A percentile compares a stretch with the other conserved stretches of the same genome.
Evolutionary conservation across 2,888 invertebrate species (phyloP).

Genomic region (Spodoptera picta): DNA sequence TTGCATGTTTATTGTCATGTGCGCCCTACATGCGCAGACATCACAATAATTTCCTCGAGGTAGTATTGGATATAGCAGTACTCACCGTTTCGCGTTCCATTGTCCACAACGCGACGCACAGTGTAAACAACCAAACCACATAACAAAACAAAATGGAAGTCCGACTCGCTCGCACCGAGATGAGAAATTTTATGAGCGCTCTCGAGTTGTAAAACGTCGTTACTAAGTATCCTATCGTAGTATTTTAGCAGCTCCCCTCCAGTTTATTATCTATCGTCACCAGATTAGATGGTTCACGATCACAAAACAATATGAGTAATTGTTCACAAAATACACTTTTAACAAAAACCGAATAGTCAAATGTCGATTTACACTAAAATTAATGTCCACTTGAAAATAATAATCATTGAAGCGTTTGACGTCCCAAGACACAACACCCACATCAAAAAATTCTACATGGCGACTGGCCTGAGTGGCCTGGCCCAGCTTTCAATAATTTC

Average conservation of each 20-base stretch:
- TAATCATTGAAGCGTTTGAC: constrained; percentile 88
- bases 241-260: constrained; percentile 88
- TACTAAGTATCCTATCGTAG: constrained; percentile 86
- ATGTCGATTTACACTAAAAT: constrained; percentile 79
- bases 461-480: constrained; percentile 85
- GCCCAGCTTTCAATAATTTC: constrained; percentile 87
- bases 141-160: constrained; percentile 89
- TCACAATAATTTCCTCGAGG: constrained; percentile 60
- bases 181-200: constrained; percentile 84
- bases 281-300: constrained; percentile 75
- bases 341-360: constrained; percentile 70
- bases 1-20: constrained; percentile 84
- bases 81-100: constrained; percentile 85
- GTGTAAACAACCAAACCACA: constrained; percentile 86
- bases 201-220: constrained; percentile 87
- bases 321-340: constrained; percentile 67
- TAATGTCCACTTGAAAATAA: constrained; percentile 85
- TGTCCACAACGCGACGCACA: constrained; percentile 80
- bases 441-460: constrained; percentile 88
- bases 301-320: constrained; percentile 76
- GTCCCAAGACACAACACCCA: constrained; percentile 87
- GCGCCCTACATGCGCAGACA: constrained; percentile 85
- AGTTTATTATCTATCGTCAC: constrained; percentile 82
- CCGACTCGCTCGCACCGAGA: constrained; percentile 81
- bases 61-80: constrained; percentile 65